phyloP scores from a whole-genome alignment of 2,797 vertebrate species.

The Gymnoscopelus microlampas region DNA sequence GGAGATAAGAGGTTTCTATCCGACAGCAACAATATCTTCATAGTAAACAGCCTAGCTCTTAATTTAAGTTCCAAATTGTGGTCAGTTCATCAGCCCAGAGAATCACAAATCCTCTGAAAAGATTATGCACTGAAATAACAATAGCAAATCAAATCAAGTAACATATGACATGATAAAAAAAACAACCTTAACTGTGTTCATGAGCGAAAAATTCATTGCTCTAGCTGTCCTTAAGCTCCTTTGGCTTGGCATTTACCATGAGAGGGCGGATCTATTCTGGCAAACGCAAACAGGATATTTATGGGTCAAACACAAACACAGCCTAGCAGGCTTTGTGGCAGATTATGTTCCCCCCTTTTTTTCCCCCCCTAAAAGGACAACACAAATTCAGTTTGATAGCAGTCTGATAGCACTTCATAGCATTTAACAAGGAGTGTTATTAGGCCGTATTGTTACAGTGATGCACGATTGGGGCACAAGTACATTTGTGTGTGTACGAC shows the following conservation, averaged over 20 bases:
- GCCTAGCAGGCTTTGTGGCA: conserved; percentile 77
- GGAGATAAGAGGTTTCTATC: too few relatives aligned
- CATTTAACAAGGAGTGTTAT: conserved; percentile 61
- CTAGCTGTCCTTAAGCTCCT: conserved; percentile 83
- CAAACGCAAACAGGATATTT: conserved; percentile 80
- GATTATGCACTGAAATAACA: conserved; percentile 80
- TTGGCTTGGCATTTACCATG: conserved; percentile 73
- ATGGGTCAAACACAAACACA: conserved; percentile 83
- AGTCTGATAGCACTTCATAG: conserved; percentile 64
- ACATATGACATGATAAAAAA: conserved; percentile 77
- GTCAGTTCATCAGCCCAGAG: conserved; percentile 51
- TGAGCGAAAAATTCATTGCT: conserved; percentile 75
- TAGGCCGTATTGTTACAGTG: conserved; percentile 56
- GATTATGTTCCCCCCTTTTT: conserved; percentile 71
- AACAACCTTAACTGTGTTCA: conserved; percentile 82
- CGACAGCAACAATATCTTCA: conserved; percentile 5
- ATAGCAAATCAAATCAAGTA: conserved; percentile 82
- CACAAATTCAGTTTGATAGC: conserved; percentile 74
- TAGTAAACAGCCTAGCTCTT: conserved; percentile 64
- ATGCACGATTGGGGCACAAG: conserved; percentile 39
- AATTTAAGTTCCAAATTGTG: conserved; percentile 49
- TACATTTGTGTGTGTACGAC: background rate
- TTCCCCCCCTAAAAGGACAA: conserved; percentile 43
- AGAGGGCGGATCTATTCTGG: conserved; percentile 70
- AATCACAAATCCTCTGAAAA: conserved; percentile 57